Base-by-base conservation (phyloP, 2,113 vertebrate genomes). In the Symphodus melops region DNA sequence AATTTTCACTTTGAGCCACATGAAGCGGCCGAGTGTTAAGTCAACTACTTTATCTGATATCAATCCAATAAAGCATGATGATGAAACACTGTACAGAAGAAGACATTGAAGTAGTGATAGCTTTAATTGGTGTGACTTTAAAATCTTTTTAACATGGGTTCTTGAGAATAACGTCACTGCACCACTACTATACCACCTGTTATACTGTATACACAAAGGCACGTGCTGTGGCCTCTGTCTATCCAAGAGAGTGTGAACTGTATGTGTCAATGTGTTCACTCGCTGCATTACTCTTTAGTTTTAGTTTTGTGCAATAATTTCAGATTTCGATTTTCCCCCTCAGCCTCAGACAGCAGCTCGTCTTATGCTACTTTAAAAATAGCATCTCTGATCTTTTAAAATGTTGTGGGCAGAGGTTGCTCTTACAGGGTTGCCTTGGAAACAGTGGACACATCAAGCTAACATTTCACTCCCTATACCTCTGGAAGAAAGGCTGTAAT, bases 371-470 rank as follows among this genome's bases (percentile, higher is more conserved):
- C 79, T 86, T 81, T 83, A 83, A 79, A 88, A 87, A 89, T 82
- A 86, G 82, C 84, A 83, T 83, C 77, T 84, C 84, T 90, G 89
- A 92, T 90, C 88, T 89, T 91, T 87, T 71, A 66, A 90, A 85
- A 85, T 88, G 82, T 85, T 86, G 86, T 83, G 87, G 82, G 77
- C 75, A 78, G 72, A 92, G 86, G 86, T 82, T 79, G 88, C 84
- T 86, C 73, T 60, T 51, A 68, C 41, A 79, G 67, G 13, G 93
- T 94, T 90, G 85, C 91, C 91, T 92, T 94, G 93, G 94, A 94
- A 95, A 95, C 94, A 92, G 87, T 64, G 69, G 84, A 86, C 87
- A 86, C 87, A 88, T 91, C 84, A 92, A 86, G 86, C 87, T 77
- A 74, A 83, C 67, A 70, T 83, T 90, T 78, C 72, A 33, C 39